Evolutionary conservation across 2,888 invertebrate species (phyloP).

Genomic region (Agrotis exclamationis): DNA sequence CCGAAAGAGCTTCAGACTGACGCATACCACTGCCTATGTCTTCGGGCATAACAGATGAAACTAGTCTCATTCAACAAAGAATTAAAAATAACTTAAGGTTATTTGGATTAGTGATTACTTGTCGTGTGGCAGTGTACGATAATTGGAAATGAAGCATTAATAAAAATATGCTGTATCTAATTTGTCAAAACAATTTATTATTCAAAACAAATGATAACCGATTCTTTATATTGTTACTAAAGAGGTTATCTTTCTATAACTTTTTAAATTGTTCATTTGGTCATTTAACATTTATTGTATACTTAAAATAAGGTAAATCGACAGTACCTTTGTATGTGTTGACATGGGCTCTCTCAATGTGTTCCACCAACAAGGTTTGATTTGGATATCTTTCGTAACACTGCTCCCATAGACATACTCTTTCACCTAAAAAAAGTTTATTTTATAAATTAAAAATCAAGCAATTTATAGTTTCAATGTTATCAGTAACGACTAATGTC

Average conservation of each 20-base stretch:
- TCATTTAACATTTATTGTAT: background rate
- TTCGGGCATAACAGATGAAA: background rate
- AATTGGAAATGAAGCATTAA: background rate
- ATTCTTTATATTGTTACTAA: background rate
- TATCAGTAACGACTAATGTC: background rate
- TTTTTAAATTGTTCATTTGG: background rate
- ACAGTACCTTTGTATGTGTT: conserved; percentile 94
- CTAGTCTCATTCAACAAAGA: background rate
- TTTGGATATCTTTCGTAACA: conserved; percentile 95
- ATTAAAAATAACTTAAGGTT: background rate
- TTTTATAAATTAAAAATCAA: background rate
- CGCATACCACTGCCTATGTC: background rate
- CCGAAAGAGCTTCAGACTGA: too few species aligned
- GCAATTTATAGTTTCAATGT: background rate
- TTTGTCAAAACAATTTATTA: background rate
- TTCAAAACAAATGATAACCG: background rate
- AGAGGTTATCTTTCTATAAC: background rate
- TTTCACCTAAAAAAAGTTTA: conserved; percentile 78
- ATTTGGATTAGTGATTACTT: background rate
- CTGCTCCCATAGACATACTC: conserved; percentile 95
- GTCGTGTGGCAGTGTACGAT: background rate
- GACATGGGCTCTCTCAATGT: conserved; percentile 97
- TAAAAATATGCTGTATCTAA: too few species aligned
- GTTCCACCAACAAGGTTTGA: conserved; percentile 95
- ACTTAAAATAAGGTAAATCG: background rate